Percentiles rank a stretch among this genome's conserved stretches.
Conservation (phyloP, 2,888 invertebrate genomes). For the Sphaeridia pumilis region DNA sequence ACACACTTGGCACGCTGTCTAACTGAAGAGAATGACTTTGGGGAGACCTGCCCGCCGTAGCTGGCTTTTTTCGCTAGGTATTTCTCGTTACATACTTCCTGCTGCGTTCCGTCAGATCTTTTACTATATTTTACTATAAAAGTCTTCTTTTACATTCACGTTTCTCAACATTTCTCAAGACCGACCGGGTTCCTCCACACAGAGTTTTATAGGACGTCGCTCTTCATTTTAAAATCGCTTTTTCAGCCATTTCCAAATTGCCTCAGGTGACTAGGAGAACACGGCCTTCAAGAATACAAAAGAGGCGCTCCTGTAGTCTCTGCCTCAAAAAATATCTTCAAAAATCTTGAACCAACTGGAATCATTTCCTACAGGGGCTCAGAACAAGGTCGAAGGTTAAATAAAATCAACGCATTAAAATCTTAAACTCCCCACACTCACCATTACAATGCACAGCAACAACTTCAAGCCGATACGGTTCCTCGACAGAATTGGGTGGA, state of each 20-base stretch:
- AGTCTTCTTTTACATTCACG: not conserved
- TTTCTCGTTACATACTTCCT: not conserved
- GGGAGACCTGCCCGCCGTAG: no score
- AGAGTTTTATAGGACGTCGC: not conserved
- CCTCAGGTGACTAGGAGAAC: no score
- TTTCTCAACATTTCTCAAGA: not conserved
- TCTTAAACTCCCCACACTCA: no score
- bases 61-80: not conserved
- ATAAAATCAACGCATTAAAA: not conserved
- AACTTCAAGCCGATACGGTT: conserved; percentile 47
- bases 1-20: no score
- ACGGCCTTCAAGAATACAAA: no score
- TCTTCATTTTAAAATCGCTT: no score
- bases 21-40: no score
- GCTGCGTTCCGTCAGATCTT: not conserved
- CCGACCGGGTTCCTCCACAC: not conserved
- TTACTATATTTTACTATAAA: not conserved
- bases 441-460: conserved; percentile 42
- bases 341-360: not conserved
- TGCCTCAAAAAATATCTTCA: not conserved
- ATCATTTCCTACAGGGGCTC: not conserved
- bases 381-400: not conserved
- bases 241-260: no score
- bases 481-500: conserved; percentile 47
- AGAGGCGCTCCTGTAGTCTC: no score